Base-by-base conservation (phyloP, 2,888 invertebrate species). In the Chouioia cunea region DNA sequence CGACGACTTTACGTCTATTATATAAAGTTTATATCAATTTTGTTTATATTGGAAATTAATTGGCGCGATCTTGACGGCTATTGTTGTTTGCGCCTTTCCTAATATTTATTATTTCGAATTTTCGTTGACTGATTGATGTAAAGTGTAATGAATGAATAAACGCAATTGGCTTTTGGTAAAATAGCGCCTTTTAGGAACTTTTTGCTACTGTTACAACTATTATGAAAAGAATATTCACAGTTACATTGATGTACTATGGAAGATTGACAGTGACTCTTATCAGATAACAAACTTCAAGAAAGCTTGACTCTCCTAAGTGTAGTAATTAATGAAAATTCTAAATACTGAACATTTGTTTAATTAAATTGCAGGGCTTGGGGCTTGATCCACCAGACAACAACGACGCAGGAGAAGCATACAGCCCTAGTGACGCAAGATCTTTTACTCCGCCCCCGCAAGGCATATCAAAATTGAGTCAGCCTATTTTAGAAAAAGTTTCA, bases 391-490 rank as follows among this genome's bases (percentile, higher is more conserved):
- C 82, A n/a, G 68, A 64, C 12, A 59, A 22, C 4, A 58, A 66
- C 2, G 74, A 83, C 68, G 79, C 78, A 48, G 89, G 90, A 43
- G 90, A 91, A 81, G 90, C 91, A 0, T 91, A 91, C 82, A 91
- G 91, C 20, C 91, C 91, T 0, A 89, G 91, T 2, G 87, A 90
- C 59, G 87, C 88, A 16, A 87, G 89, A 82, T 90, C 91, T 0
- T 86, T 87, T 63, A 86, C 87, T 1, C 88, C 87, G 10, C 86
- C 87, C 8, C 82, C 83, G 1, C 87, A 89, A 56, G 79, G 78
- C 2, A 79, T 85, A 54, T 87, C 90, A 3, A 84, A 87, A 56
- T 81, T 84, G 12, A 72, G 83, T 0, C 84, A 84, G 15, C 85
- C 85, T 3, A 83, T 85, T 63, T 76, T 85, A 4, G 85, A 85